phyloP scores from a whole-genome alignment of 2,888 invertebrate species.

The Megamerina dolium region DNA sequence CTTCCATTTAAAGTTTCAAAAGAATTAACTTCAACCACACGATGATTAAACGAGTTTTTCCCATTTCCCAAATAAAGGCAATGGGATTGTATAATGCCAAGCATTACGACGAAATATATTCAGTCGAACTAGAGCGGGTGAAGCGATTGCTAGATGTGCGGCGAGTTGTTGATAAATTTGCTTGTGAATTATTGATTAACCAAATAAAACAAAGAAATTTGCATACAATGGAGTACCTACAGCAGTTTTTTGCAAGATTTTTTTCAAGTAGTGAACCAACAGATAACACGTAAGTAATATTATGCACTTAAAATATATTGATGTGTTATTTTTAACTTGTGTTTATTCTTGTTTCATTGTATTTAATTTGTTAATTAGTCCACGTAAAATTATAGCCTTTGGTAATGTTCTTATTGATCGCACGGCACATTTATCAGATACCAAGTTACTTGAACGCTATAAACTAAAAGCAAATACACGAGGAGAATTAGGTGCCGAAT shows the following conservation, averaged over 20 bases:
- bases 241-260: constrained; percentile 29
- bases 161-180: too few relatives aligned
- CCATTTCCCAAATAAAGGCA: too few relatives aligned
- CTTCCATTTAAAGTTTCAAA: too few relatives aligned
- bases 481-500: constrained; percentile 39
- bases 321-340: too few relatives aligned
- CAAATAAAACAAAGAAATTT: too few relatives aligned
- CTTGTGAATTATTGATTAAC: too few relatives aligned
- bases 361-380: constrained; percentile 21
- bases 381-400: constrained; percentile 43
- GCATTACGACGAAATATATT: too few relatives aligned
- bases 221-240: constrained; percentile 33
- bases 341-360: neutral
- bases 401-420: constrained; percentile 45
- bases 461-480: constrained; percentile 34
- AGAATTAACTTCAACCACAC: too few relatives aligned
- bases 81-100: too few relatives aligned
- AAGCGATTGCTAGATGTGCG: too few relatives aligned
- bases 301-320: neutral
- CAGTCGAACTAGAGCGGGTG: too few relatives aligned
- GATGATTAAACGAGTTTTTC: too few relatives aligned
- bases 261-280: constrained; percentile 20
- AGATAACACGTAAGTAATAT: constrained; percentile 23
- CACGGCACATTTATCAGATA: constrained; percentile 28
- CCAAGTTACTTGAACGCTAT: constrained; percentile 36